Evolutionary conservation across 2,888 invertebrate species (phyloP).

Genomic region (Chydorus sphaericus): DNA sequence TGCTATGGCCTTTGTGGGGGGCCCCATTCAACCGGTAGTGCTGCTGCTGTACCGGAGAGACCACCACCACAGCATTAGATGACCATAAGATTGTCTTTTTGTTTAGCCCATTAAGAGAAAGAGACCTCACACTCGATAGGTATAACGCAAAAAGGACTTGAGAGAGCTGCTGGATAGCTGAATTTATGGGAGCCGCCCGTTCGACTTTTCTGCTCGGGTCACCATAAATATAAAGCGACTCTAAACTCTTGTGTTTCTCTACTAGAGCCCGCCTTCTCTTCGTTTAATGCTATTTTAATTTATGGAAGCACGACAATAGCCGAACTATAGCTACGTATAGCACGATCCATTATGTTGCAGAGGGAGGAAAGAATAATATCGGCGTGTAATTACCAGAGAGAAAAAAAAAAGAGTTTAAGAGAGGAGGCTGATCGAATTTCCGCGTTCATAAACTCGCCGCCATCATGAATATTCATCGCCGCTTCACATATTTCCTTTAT

Average conservation of each 20-base stretch:
- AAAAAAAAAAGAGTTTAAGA: neutral
- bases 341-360: too few species aligned
- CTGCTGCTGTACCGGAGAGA: too few species aligned
- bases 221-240: slow-evolving; percentile 5
- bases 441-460: too few species aligned
- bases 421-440: neutral
- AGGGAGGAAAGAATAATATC: neutral
- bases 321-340: too few species aligned
- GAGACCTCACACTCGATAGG: slow-evolving; percentile 2
- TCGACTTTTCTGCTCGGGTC: slow-evolving; percentile 4
- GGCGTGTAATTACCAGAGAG: neutral
- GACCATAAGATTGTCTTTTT: neutral
- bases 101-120: slow-evolving; percentile 5
- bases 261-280: neutral
- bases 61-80: neutral
- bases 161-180: neutral
- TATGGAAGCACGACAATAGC: too few species aligned
- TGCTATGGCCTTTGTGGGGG: too few species aligned
- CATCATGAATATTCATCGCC: too few species aligned
- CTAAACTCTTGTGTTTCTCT: slow-evolving; percentile 3
- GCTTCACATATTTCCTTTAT: too few species aligned
- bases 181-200: slow-evolving; percentile 8
- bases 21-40: too few species aligned
- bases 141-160: neutral
- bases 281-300: too few species aligned